A percentile compares a stretch with the other conserved stretches of the same genome.
Evolutionary conservation across 2,113 vertebrate genomes (phyloP).

Genomic region (Petroica traversi): DNA sequence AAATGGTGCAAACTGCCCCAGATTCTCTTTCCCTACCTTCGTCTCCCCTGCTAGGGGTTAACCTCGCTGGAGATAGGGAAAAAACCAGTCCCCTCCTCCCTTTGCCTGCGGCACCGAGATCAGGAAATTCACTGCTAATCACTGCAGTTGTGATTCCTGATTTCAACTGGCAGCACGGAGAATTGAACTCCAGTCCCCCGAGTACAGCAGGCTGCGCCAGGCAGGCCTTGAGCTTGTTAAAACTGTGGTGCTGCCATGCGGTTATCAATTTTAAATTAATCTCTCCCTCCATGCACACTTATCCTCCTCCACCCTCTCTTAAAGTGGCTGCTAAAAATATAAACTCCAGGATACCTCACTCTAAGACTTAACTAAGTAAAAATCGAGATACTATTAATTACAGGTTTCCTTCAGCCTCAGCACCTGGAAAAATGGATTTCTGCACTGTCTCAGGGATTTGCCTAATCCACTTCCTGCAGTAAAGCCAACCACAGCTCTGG

Average conservation of each 20-base stretch:
- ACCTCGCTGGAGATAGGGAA: neutral
- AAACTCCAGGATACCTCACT: constrained; percentile 72
- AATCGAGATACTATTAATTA: constrained; percentile 68
- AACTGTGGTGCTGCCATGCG: constrained; percentile 67
- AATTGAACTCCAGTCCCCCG: constrained; percentile 77
- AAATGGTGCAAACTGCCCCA: constrained; percentile 5
- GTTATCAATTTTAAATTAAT: constrained; percentile 83
- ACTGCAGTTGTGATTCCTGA: constrained; percentile 83
- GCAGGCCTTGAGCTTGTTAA: constrained; percentile 80
- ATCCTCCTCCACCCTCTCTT: constrained; percentile 61
- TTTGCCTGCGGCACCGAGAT: constrained; percentile 70
- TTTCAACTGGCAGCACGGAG: constrained; percentile 81
- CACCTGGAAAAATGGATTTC: constrained; percentile 57
- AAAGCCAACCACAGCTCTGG: constrained; percentile 9
- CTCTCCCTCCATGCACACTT: constrained; percentile 61
- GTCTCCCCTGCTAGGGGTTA: constrained; percentile 56
- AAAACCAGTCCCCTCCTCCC: constrained; percentile 33
- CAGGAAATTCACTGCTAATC: constrained; percentile 82
- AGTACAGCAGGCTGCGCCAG: constrained; percentile 67
- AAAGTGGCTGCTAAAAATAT: constrained; percentile 80
- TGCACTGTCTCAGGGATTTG: constrained; percentile 17
- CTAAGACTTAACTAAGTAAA: constrained; percentile 72
- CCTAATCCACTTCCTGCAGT: constrained; percentile 40
- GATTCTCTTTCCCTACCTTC: neutral
- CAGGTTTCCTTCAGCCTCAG: constrained; percentile 57